Conservation (phyloP, 23 tunicate genomes). For the Pegea sp. region DNA sequence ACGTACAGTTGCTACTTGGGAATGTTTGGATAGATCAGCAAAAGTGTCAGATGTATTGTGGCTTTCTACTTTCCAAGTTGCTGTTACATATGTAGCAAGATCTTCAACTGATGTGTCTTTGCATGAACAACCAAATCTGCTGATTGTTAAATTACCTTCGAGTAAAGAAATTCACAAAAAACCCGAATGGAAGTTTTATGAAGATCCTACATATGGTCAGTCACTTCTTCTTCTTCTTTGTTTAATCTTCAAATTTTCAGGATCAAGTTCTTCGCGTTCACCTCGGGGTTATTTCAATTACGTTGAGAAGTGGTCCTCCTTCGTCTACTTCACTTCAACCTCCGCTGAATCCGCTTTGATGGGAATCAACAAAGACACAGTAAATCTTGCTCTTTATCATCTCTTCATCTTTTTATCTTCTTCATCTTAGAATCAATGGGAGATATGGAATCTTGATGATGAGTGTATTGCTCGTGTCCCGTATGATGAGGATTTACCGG, state of each 20-base stretch:
- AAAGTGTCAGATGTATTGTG: constrained; percentile 53
- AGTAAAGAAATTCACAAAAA: constrained; percentile 28
- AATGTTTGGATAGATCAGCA: constrained; percentile 21
- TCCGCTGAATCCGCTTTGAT: constrained; percentile 75
- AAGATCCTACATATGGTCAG: constrained; percentile 73
- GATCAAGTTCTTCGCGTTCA: constrained; percentile 15
- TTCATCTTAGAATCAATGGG: constrained; percentile 81
- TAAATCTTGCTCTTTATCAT: too few relatives aligned
- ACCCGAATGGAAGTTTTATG: constrained; percentile 31
- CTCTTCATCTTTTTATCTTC: too few relatives aligned
- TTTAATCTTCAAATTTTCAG: constrained; percentile 5
- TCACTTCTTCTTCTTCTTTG: not conserved
- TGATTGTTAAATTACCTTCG: constrained; percentile 31
- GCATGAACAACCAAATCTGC: constrained; percentile 23
- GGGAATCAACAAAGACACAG: constrained; percentile 43
- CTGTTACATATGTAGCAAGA: constrained; percentile 28
- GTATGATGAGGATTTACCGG: constrained; percentile 11
- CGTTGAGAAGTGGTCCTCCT: constrained; percentile 66
- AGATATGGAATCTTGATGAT: constrained; percentile 83
- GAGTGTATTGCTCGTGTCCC: constrained; percentile 49
- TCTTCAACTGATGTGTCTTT: constrained; percentile 1
- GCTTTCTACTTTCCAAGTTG: constrained; percentile 57
- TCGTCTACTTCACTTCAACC: constrained; percentile 36
- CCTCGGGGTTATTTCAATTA: constrained; percentile 18
- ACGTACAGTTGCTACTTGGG: constrained; percentile 38